These are phyloP conservation scores for Pseudomyrmex sp. DNA, from an alignment of 1,140 invertebrate species.

Conservation along the genomic window DNA sequence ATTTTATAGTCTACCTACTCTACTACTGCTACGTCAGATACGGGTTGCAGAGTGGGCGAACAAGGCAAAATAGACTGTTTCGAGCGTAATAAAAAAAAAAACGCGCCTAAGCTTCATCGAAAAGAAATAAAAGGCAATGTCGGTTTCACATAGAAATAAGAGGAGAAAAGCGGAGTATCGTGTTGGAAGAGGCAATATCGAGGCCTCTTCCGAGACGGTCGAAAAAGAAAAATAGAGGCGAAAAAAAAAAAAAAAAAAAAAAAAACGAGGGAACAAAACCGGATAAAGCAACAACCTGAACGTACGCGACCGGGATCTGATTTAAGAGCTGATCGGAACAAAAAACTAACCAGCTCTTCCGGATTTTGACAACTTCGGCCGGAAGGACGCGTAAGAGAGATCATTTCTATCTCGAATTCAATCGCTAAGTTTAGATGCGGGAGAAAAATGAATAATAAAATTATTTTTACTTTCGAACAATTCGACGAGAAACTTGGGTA, in stretches of 20 bases:
- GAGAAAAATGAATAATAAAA: neutral
- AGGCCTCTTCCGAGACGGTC: neutral
- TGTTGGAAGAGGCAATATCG: constrained; percentile 27
- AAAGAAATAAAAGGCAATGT: constrained; percentile 20
- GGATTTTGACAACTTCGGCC: constrained; percentile 11
- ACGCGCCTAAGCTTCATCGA: constrained; percentile 38
- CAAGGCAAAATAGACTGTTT: constrained; percentile 15
- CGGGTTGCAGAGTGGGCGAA: neutral
- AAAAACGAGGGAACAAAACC: constrained; percentile 12
- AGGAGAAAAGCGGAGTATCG: neutral
- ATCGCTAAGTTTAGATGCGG: too few relatives aligned
- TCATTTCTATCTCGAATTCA: too few relatives aligned
- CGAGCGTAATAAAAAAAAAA: constrained; percentile 29
- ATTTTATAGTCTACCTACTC: constrained; percentile 23
- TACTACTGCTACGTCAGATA: neutral
- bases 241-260: constrained; percentile 6
- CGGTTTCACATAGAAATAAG: neutral
- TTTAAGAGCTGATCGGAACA: constrained; percentile 4
- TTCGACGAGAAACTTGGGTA: neutral
- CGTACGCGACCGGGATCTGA: neutral
- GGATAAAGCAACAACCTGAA: constrained; percentile 7
- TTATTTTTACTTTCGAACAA: constrained; percentile 1
- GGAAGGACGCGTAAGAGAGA: too few relatives aligned
- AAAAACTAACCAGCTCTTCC: neutral
- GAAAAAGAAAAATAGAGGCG: constrained; percentile 13